Percentiles rank a stretch among this genome's conserved stretches.
These are phyloP conservation scores for Ferdinandea cuprea DNA, from an alignment of 2,888 invertebrate genomes.

Conservation along the genomic window DNA sequence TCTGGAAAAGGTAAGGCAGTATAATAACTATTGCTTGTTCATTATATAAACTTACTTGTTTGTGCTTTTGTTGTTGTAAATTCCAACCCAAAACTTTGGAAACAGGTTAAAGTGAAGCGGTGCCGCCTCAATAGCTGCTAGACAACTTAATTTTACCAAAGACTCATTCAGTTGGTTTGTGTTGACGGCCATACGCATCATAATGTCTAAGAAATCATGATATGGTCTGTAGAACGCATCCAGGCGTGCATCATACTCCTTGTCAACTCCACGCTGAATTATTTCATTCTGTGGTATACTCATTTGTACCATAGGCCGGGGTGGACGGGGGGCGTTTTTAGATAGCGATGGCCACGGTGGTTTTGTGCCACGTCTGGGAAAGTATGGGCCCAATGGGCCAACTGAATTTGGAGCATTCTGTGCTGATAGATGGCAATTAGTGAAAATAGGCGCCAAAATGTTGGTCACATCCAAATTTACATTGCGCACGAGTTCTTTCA, in stretches of 20 bases:
- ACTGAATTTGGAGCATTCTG: conserved; percentile 88
- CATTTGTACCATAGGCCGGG: conserved; percentile 92
- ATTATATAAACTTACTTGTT: conserved; percentile 83
- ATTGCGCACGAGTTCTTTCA: conserved; percentile 82
- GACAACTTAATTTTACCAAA: conserved; percentile 92
- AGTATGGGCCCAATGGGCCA: conserved; percentile 89
- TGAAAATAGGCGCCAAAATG: conserved; percentile 92
- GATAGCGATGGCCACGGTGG: conserved; percentile 84
- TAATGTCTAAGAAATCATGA: conserved; percentile 93
- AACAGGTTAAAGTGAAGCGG: conserved; percentile 94
- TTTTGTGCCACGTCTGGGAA: conserved; percentile 88
- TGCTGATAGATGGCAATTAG: conserved; percentile 92
- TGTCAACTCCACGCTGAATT: conserved; percentile 87
- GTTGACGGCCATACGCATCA: conserved; percentile 93
- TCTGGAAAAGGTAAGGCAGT: conserved; percentile 83
- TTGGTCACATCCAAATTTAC: conserved; percentile 85
- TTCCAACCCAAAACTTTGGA: conserved; percentile 96
- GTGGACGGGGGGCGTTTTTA: conserved; percentile 88
- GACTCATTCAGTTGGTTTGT: conserved; percentile 94
- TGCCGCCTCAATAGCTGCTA: conserved; percentile 95
- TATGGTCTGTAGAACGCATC: conserved; percentile 93
- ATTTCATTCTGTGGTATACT: conserved; percentile 90
- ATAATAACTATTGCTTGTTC: too few species aligned
- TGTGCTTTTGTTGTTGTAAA: conserved; percentile 85
- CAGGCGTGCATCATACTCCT: conserved; percentile 89